phyloP scores from a whole-genome alignment of 2,797 vertebrate genomes.

The Acrossocheilus fasciatus region DNA sequence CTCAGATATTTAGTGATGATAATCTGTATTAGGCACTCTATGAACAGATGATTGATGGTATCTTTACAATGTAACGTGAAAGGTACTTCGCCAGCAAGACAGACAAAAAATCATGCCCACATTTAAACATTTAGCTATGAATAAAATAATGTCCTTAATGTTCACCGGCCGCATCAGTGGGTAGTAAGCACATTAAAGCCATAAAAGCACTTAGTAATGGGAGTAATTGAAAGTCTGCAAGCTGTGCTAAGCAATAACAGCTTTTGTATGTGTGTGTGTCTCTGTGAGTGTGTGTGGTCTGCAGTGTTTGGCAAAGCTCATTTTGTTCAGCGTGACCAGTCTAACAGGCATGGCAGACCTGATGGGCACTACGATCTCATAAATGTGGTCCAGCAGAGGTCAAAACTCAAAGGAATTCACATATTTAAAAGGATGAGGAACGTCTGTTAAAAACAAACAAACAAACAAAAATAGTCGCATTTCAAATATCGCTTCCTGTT shows the following conservation, averaged over 20 bases:
- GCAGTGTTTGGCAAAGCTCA: conserved; percentile 21
- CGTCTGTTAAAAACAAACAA: conserved; percentile 8
- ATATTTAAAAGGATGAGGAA: conserved; percentile 17
- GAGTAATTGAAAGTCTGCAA: conserved; percentile 36
- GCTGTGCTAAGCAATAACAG: conserved; percentile 41
- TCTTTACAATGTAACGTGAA: conserved; percentile 21
- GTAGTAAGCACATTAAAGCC: conserved; percentile 13
- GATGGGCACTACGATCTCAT: conserved; percentile 32
- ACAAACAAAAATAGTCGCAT: neutral
- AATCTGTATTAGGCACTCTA: conserved; percentile 30
- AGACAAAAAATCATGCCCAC: conserved; percentile 14
- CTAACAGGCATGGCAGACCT: conserved; percentile 32
- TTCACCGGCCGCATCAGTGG: conserved; percentile 14
- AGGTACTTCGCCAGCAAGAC: neutral
- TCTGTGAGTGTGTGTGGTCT: conserved; percentile 12
- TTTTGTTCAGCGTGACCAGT: conserved; percentile 43
- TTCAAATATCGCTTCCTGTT: neutral
- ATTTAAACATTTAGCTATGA: neutral
- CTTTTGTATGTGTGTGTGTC: conserved; percentile 25
- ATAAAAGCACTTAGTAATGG: conserved; percentile 37
- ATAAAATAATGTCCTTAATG: neutral
- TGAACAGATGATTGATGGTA: conserved; percentile 16
- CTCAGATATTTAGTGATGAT: conserved; percentile 48
- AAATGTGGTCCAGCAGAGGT: conserved; percentile 37
- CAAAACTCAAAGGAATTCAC: conserved; percentile 26